Evolutionary conservation across 1,140 invertebrate species (phyloP), one percentile per base, ranked within the genome.

Genomic region (Drosophila busckii): DNA sequence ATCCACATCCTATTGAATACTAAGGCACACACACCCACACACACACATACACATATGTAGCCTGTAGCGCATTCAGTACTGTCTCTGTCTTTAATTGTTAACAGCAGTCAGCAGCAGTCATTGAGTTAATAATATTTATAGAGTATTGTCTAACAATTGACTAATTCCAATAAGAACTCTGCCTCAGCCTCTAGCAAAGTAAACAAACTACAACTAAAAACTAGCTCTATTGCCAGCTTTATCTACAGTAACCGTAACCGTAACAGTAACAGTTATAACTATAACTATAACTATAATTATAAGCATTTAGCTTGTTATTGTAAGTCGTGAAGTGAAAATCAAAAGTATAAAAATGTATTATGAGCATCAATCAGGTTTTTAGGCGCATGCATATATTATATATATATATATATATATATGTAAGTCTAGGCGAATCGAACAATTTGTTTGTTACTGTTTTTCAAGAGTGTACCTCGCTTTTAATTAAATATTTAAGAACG

Each of bases 1-100:
- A 91, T 83, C 87, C 88, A 2, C 88, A 89, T 65, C 88, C 89
- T 8, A 92, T 93, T 70, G 89, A 91, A 44, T 92, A 92, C 86
- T 88, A 78, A 28, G 12, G 16, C 16, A 35, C 29, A 31, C 31
- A 26, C 22, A 54, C 2, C 13, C 7, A 32, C 19, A 34, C 7
- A 38, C 29, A 20, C 3, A 13, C 15, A 13, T 35, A 22, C 34
- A 38, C 15, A 48, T 15, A 38, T 12, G 29, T 13, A 22, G 4
- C 34, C n/a, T 29, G 7, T 42, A 53, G 15, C 22, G 44, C 38
- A 19, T 32, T 44, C 23, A 44, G 28, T 22, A 17, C 8, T 35
- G 26, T n/a, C 34, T 26, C 29, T 37, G 29, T 37, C 23, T 28
- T 28, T 23, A 28, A 17, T 9, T 34, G 23, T 45, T 31, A n/a